Conservation (phyloP, 1,140 invertebrate species). For the Papilio aristodemus region DNA sequence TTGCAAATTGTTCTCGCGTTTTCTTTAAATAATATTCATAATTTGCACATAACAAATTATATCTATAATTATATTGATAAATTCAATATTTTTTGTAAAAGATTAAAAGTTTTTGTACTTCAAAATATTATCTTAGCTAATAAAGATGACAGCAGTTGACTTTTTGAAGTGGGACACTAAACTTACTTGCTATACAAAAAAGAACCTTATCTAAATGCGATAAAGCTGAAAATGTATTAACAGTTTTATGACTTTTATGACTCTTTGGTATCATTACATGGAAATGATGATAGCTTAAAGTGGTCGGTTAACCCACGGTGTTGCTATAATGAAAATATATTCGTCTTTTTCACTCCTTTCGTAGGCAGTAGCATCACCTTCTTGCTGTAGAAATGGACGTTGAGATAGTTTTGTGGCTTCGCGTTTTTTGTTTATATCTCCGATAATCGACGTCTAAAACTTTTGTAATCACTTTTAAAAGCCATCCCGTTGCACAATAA, state of each 20-base stretch:
- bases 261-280: conserved; percentile 12
- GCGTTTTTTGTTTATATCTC: conserved; percentile 77
- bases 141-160: background rate
- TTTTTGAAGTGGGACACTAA: conserved; percentile 1
- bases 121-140: background rate
- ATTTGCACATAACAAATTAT: background rate
- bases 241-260: background rate
- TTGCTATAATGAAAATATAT: conserved; percentile 70
- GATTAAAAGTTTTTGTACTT: conserved; percentile 9
- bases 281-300: conserved; percentile 26
- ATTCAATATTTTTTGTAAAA: background rate
- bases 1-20: conserved; percentile 33
- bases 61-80: background rate
- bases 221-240: conserved; percentile 28
- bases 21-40: background rate
- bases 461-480: conserved; percentile 77
- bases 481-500: conserved; percentile 56
- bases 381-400: conserved; percentile 74
- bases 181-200: background rate
- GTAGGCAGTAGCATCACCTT: conserved; percentile 73
- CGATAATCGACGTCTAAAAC: conserved; percentile 72
- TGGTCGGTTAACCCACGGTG: conserved; percentile 48
- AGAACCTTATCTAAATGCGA: background rate
- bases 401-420: conserved; percentile 61
- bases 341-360: conserved; percentile 69